Evolutionary conservation across 2,888 invertebrate genomes (phyloP), one percentile per base, ranked within the genome.

Genomic region (Ennomos erosarius): DNA sequence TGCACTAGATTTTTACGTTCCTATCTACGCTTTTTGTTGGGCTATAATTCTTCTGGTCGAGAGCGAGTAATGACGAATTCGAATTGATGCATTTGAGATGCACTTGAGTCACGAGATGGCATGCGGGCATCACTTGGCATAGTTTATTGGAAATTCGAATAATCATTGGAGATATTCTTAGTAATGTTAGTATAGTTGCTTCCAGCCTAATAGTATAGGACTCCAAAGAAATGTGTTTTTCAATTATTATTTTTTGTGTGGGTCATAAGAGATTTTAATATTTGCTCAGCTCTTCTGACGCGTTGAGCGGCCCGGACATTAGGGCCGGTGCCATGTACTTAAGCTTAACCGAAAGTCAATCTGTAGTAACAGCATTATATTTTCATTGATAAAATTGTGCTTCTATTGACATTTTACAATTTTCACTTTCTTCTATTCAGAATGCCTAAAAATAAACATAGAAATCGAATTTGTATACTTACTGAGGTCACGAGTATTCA

Each of bases 361-460:
- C 16, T 16, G 16, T 16, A 1, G 16, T 16, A 16, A 16, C 16
- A 47, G 5, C 10, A 11, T 13, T 47, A 35, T 36, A 10, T 33
- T 45, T 11, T 26, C 26, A 26, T 26, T 26, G 26, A 26, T 26
- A 26, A 6, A 26, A 26, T 26, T 26, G 26, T 26, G 6, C 26
- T 6, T n/a, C 16, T 4, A 37, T 11, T 6, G 16, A 1, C 12
- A 37, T 40, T 65, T 62, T 55, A 36, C 16, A 42, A 26, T 55
- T 48, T 54, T 64, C 56, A 60, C 68, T 65, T 68, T 65, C 65
- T 40, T 68, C 36, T 48, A 34, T 38, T 38, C 52, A 59, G 45
- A 42, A 54, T 53, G 59, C 61, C 46, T 47, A 45, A 47, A 45
- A 47, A 33, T 63, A 58, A 70, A 64, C 69, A 68, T 68, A 68